Evolutionary conservation across 2,888 invertebrate genomes (phyloP), one percentile per base, ranked within the genome.

Genomic region (Epinotia ramella): DNA sequence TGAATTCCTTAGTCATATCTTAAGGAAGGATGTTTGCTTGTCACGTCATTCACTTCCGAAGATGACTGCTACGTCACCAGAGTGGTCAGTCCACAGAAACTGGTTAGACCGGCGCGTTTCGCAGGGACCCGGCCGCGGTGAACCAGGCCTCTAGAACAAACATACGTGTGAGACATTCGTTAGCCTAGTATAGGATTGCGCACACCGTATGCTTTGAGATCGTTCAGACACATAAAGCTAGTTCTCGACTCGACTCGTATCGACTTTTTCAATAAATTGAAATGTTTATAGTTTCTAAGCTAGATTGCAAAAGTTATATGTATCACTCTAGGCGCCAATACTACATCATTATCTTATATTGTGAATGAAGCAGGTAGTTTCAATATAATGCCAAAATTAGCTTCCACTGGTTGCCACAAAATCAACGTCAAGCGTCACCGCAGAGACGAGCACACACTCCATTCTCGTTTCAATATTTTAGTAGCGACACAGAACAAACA

Each of bases 381-480:
- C 46, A 2, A n/a, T 57, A 40, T 59, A 67, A 53, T 65, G 13
- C 33, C 33, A 28, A 67, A 77, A 53, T 73, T 81, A 80, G 82
- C 88, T 86, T 81, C 71, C 46, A 82, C 80, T 89, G 87, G 84
- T 80, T 53, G 60, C 79, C 59, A 77, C 78, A 79, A 77, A 80
- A 78, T 77, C 77, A 81, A 80, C 67, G 83, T 82, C 82, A 84
- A 85, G 87, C 87, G 84, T 83, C 86, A 87, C 85, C 84, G 83
- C 87, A 83, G 85, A 86, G 88, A 84, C 84, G 82, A 87, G 89
- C 91, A 89, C 87, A 89, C 89, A 89, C 89, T 91, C 87, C 84
- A 87, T 81, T 84, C 89, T 89, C 90, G 89, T 91, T 89, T 88
- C 91, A 94, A 94, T 94, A 94, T 94, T 94, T 93, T 94, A 94